These are phyloP conservation scores for Leptopilina boulardi DNA, from an alignment of 1,140 invertebrate genomes.

Conservation along the genomic window DNA sequence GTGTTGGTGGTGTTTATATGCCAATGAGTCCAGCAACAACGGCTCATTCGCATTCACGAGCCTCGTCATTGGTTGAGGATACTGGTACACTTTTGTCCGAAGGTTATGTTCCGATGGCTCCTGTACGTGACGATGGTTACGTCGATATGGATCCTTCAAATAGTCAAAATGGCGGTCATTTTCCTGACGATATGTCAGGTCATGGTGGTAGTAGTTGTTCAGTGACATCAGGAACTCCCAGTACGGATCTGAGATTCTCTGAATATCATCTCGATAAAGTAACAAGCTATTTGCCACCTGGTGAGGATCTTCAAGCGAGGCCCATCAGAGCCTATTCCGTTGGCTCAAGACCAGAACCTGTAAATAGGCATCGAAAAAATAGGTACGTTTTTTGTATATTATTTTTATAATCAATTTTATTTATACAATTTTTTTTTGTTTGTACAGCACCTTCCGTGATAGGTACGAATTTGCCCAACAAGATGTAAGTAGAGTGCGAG, in stretches of 20 bases:
- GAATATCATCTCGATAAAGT: slow-evolving; percentile 84
- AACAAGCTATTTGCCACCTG: slow-evolving; percentile 78
- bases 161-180: slow-evolving; percentile 68
- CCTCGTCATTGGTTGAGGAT: slow-evolving; percentile 69
- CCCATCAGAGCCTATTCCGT: slow-evolving; percentile 90
- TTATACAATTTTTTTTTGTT: slow-evolving; percentile 52
- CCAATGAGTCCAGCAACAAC: slow-evolving; percentile 77
- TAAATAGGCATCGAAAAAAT: slow-evolving; percentile 72
- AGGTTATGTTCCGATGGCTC: slow-evolving; percentile 82
- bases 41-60: slow-evolving; percentile 66
- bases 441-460: slow-evolving; percentile 57
- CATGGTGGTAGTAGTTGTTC: slow-evolving; percentile 80
- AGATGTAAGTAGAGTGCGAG: slow-evolving; percentile 77
- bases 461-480: slow-evolving; percentile 72
- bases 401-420: no score
- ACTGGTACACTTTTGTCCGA: slow-evolving; percentile 66
- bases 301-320: slow-evolving; percentile 79
- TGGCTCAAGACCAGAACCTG: slow-evolving; percentile 84
- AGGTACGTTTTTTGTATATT: slow-evolving; percentile 62
- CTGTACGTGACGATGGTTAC: slow-evolving; percentile 78
- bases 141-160: slow-evolving; percentile 80
- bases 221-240: slow-evolving; percentile 84
- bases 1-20: slow-evolving; percentile 75
- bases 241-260: slow-evolving; percentile 79
- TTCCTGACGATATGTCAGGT: slow-evolving; percentile 77